phyloP scores from a whole-genome alignment of 2,888 invertebrate genomes.

The Troides aeacus region DNA sequence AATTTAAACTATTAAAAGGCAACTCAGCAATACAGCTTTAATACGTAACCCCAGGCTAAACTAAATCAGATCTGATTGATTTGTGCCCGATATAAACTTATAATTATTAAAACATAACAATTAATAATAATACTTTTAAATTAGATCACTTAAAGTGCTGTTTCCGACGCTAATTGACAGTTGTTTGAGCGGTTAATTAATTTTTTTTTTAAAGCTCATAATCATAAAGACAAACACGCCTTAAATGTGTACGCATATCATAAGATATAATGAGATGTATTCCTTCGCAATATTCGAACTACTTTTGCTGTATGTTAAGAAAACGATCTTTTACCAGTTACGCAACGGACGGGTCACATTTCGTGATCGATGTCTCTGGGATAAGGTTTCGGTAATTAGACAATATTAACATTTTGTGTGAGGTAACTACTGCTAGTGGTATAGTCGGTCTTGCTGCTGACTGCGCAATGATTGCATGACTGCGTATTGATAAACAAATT shows the following conservation, averaged over 20 bases:
- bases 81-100: not conserved
- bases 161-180: slow-evolving; percentile 30
- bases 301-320: slow-evolving; percentile 55
- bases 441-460: slow-evolving; percentile 34
- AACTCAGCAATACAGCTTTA: no score
- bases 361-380: slow-evolving; percentile 72
- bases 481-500: slow-evolving; percentile 37
- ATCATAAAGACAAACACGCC: slow-evolving; percentile 3
- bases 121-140: not conserved
- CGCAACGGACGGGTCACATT: slow-evolving; percentile 58
- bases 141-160: slow-evolving; percentile 13
- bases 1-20: no score
- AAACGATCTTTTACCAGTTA: slow-evolving; percentile 50
- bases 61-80: not conserved
- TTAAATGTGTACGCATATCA: slow-evolving; percentile 13
- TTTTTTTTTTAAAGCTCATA: not conserved
- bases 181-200: slow-evolving; percentile 30
- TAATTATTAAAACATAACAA: not conserved
- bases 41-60: not conserved
- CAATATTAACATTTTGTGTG: slow-evolving; percentile 68
- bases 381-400: slow-evolving; percentile 71
- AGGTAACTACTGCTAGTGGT: slow-evolving; percentile 50
- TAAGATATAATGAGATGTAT: slow-evolving; percentile 27
- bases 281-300: slow-evolving; percentile 48
- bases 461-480: slow-evolving; percentile 41